Percentiles rank a stretch among this genome's conserved stretches.
Conservation (phyloP, 2,113 vertebrate genomes). For the Heterochromis multidens region DNA sequence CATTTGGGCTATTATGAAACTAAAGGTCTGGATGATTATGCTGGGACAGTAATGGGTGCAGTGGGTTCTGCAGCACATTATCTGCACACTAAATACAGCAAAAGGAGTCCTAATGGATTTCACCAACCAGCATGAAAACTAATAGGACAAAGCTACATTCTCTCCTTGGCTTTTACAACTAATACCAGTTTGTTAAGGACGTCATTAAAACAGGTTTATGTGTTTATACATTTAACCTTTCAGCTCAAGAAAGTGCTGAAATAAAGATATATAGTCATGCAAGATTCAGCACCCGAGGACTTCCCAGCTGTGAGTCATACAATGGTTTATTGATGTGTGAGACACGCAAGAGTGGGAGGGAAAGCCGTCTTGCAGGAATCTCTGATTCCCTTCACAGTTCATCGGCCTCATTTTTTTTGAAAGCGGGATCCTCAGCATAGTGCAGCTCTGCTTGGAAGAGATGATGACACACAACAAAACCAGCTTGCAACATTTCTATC, state of each 20-base stretch:
- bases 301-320: constrained; percentile 51
- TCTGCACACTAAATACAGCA: background rate
- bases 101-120: background rate
- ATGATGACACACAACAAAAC: constrained; percentile 3
- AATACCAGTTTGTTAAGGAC: background rate
- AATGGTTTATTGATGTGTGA: constrained; percentile 8
- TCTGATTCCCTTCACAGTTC: constrained; percentile 21
- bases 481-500: background rate
- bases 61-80: background rate
- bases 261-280: background rate
- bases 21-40: background rate
- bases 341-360: constrained; percentile 15
- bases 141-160: background rate
- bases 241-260: constrained; percentile 30
- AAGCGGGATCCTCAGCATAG: background rate
- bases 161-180: background rate
- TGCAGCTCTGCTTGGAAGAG: background rate
- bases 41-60: background rate
- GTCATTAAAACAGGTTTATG: background rate
- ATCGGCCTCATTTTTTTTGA: background rate
- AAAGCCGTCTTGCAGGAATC: background rate
- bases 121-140: background rate
- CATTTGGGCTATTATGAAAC: background rate
- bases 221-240: constrained; percentile 2
- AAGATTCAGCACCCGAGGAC: constrained; percentile 17